A percentile compares a stretch with the other conserved stretches of the same genome.
phyloP scores from a whole-genome alignment of 2,888 invertebrate species.

The Caenorhabditis macrosperma region DNA sequence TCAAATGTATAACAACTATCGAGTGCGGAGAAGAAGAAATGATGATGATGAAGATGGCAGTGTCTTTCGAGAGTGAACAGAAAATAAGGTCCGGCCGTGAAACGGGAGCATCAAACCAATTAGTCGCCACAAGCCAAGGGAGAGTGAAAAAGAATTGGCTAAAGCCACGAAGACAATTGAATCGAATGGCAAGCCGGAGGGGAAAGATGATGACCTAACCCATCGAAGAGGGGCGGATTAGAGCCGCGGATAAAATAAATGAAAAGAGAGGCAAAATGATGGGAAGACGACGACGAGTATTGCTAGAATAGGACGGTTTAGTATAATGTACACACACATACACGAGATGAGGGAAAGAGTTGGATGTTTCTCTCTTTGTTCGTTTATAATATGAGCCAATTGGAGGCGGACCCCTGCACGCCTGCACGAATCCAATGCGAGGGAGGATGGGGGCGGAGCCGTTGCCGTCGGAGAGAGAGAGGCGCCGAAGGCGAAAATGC shows the following conservation, averaged over 20 bases:
- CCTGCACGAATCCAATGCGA: constrained; percentile 8
- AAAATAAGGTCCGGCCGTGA: constrained; percentile 5
- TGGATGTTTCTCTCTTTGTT: constrained; percentile 18
- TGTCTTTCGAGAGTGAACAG: too few relatives aligned
- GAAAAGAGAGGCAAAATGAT: constrained; percentile 1
- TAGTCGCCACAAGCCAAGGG: constrained; percentile 14
- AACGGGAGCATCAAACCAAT: constrained; percentile 35
- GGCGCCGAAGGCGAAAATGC: background rate
- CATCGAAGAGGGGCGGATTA: constrained; percentile 19
- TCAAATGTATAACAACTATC: constrained; percentile 14
- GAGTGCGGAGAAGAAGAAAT: background rate
- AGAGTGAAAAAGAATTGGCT: background rate
- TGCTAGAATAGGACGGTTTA: constrained; percentile 6
- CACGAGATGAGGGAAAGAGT: background rate
- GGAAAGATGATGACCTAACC: constrained; percentile 8
- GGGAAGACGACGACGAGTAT: background rate
- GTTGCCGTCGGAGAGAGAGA: background rate
- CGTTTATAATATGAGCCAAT: constrained; percentile 41
- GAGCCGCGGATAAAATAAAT: background rate
- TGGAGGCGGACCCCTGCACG: background rate
- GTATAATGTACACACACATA: constrained; percentile 4
- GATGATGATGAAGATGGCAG: constrained; percentile 14
- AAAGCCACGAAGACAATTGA: constrained; percentile 4
- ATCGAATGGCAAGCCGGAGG: background rate
- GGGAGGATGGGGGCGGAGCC: constrained; percentile 18